phyloP scores from a whole-genome alignment of 2,797 vertebrate genomes.

The Lacerta agilis region DNA sequence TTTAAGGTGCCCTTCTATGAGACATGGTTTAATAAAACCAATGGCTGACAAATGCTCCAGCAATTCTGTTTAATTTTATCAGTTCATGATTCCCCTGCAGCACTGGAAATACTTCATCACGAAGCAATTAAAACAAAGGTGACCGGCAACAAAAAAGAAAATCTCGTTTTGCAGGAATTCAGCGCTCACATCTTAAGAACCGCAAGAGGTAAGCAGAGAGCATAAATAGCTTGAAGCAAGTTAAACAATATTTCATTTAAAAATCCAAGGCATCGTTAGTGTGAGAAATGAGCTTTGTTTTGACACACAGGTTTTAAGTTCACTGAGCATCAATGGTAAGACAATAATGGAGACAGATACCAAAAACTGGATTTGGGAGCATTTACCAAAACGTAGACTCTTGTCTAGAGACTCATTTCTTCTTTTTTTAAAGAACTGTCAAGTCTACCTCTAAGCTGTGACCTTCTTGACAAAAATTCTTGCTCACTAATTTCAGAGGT shows the following conservation, averaged over 20 bases:
- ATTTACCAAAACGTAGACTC: background rate
- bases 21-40: slow-evolving; percentile 15
- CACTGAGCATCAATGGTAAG: background rate
- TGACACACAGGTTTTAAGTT: slow-evolving; percentile 23
- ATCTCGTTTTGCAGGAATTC: background rate
- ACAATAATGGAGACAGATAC: background rate
- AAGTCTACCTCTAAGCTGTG: background rate
- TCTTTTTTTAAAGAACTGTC: background rate
- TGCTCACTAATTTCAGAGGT: background rate
- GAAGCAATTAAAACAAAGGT: slow-evolving; percentile 13
- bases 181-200: background rate
- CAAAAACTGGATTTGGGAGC: background rate
- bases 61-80: slow-evolving; percentile 35
- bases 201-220: background rate
- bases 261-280: slow-evolving; percentile 26
- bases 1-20: slow-evolving; percentile 16
- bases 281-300: slow-evolving; percentile 27
- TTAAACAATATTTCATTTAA: slow-evolving; percentile 16
- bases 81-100: background rate
- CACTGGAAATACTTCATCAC: background rate
- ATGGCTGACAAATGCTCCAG: background rate
- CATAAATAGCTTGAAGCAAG: slow-evolving; percentile 8
- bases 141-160: background rate
- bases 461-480: background rate
- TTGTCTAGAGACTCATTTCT: background rate